phyloP scores from a whole-genome alignment of 2,888 invertebrate genomes.

The Sericinus montela region DNA sequence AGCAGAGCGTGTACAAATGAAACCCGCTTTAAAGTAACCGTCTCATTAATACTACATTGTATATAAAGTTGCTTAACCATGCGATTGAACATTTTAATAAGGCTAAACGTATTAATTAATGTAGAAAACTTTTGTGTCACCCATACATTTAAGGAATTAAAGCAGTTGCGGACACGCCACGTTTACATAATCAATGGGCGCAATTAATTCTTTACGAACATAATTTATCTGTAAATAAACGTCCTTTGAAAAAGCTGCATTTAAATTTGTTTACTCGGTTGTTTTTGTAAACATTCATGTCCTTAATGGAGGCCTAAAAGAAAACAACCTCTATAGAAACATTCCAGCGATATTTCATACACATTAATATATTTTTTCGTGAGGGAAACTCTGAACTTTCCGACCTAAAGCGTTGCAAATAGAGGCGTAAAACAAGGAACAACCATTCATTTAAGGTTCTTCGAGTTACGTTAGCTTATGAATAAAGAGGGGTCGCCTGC shows the following conservation, averaged over 20 bases:
- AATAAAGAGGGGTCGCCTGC: constrained; percentile 67
- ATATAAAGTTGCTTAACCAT: constrained; percentile 36
- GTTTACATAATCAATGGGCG: constrained; percentile 11
- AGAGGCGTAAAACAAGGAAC: constrained; percentile 78
- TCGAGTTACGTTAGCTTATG: constrained; percentile 74
- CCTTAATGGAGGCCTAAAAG: not conserved
- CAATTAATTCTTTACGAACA: not conserved
- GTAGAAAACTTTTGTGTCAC: constrained; percentile 23
- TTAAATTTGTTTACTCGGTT: not conserved
- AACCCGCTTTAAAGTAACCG: constrained; percentile 44
- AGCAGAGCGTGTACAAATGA: constrained; percentile 25
- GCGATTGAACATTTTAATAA: constrained; percentile 37
- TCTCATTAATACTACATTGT: constrained; percentile 62
- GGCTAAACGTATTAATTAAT: constrained; percentile 44
- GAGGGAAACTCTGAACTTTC: constrained; percentile 67
- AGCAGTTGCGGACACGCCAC: not conserved
- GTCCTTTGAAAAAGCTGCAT: too few relatives aligned
- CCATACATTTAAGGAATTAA: not conserved
- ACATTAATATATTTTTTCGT: constrained; percentile 29
- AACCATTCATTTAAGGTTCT: constrained; percentile 76
- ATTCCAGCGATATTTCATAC: constrained; percentile 14
- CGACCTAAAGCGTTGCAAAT: constrained; percentile 71
- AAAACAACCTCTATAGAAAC: not conserved
- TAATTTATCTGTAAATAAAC: too few relatives aligned
- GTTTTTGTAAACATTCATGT: not conserved